Evolutionary conservation across 2,888 invertebrate genomes (phyloP).

Genomic region (Drosophila niveifrons): DNA sequence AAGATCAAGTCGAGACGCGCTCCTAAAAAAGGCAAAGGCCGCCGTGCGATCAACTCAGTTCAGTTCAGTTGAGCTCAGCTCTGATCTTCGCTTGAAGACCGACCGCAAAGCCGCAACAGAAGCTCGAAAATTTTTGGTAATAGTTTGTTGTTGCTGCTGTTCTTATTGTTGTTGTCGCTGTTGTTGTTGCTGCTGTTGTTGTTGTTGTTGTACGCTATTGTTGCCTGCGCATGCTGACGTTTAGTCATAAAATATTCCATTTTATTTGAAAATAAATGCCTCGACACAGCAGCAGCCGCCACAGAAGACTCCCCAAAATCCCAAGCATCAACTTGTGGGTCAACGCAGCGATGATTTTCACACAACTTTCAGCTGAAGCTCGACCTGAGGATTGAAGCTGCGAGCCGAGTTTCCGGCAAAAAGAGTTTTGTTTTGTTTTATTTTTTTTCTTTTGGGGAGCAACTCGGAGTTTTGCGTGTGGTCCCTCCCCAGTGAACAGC

Average conservation of each 20-base stretch:
- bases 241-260: constrained; percentile 80
- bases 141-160: constrained; percentile 65
- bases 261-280: constrained; percentile 74
- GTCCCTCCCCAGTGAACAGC: constrained; percentile 53
- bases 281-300: constrained; percentile 6
- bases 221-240: constrained; percentile 66
- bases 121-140: constrained; percentile 77
- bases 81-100: constrained; percentile 39
- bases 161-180: constrained; percentile 37
- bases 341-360: constrained; percentile 58
- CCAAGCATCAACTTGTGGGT: constrained; percentile 35
- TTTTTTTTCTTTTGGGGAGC: constrained; percentile 10
- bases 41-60: constrained; percentile 15
- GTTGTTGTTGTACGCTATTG: constrained; percentile 47
- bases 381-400: constrained; percentile 30
- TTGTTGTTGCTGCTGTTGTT: constrained; percentile 49
- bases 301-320: constrained; percentile 29
- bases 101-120: constrained; percentile 77
- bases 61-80: not conserved
- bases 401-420: constrained; percentile 52
- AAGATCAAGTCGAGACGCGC: constrained; percentile 40
- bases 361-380: constrained; percentile 62
- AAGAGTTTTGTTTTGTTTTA: not conserved
- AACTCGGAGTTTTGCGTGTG: constrained; percentile 64
- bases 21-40: constrained; percentile 61